These are phyloP conservation scores for Diglossa cyanea DNA, from an alignment of 2,797 vertebrate genomes.

Conservation along the genomic window DNA sequence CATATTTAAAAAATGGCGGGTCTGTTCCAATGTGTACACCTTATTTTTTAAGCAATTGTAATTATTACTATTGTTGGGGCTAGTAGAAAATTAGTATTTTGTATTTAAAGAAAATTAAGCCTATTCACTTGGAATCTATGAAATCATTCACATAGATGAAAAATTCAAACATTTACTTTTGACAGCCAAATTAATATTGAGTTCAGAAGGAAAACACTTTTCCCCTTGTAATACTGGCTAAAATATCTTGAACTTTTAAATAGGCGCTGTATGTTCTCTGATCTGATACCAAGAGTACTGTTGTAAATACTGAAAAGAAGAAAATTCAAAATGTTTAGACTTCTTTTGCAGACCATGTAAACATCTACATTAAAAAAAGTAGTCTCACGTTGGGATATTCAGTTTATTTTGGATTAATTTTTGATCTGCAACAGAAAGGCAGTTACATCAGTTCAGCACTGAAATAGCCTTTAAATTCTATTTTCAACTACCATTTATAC, in stretches of 20 bases:
- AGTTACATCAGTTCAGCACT: not conserved
- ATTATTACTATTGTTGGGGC: not conserved
- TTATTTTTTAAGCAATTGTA: not conserved
- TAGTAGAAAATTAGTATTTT: not conserved
- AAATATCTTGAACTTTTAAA: not conserved
- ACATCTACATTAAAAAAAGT: not conserved
- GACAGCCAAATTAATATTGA: not conserved
- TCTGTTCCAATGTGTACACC: not conserved
- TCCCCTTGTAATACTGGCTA: not conserved
- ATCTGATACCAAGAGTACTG: not conserved
- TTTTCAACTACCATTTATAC: not conserved
- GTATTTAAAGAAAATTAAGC: not conserved
- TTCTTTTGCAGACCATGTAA: not conserved
- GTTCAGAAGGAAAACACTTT: not conserved
- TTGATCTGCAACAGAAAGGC: not conserved
- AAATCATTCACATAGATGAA: not conserved
- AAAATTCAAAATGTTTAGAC: not conserved
- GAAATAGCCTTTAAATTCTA: not conserved
- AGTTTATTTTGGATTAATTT: not conserved
- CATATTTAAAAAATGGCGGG: rapidly evolving
- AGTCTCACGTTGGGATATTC: not conserved
- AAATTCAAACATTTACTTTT: not conserved
- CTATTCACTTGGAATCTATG: not conserved
- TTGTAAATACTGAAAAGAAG: not conserved
- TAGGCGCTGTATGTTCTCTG: not conserved